These are phyloP conservation scores for Hybos culiciformis DNA, from an alignment of 2,888 invertebrate genomes.

Conservation along the genomic window DNA sequence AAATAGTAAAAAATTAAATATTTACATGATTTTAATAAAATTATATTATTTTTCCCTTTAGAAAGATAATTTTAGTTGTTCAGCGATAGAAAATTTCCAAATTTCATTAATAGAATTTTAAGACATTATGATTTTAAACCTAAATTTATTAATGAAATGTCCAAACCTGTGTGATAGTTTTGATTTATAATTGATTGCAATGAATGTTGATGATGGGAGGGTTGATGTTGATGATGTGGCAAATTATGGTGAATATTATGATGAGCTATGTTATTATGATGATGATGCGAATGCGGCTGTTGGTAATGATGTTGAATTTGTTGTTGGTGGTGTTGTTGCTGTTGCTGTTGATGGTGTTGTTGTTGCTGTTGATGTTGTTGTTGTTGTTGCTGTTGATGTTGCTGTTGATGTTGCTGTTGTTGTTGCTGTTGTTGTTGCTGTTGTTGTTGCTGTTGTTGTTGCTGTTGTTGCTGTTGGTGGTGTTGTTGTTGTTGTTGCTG, in stretches of 20 bases:
- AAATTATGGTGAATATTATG: slow-evolving; percentile 30
- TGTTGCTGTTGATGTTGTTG: neutral
- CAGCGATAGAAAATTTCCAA: too few species aligned
- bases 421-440: slow-evolving; percentile 28
- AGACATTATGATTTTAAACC: too few species aligned
- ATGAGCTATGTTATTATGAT: neutral
- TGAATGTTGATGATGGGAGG: slow-evolving; percentile 10
- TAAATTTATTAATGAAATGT: too few species aligned
- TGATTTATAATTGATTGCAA: slow-evolving; percentile 12
- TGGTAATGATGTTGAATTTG: neutral
- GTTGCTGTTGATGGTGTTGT: slow-evolving; percentile 1
- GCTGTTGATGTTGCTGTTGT: slow-evolving; percentile 9
- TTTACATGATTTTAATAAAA: too few species aligned
- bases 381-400: slow-evolving; percentile 2
- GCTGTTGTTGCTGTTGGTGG: too few species aligned
- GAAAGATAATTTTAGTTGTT: too few species aligned
- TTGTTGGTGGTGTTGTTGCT: slow-evolving; percentile 2
- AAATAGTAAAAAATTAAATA: too few species aligned
- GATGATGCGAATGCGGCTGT: slow-evolving; percentile 1
- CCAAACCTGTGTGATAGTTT: slow-evolving; percentile 11
- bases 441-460: slow-evolving; percentile 18
- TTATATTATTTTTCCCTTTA: too few species aligned
- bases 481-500: slow-evolving; percentile 16
- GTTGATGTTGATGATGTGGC: slow-evolving; percentile 9
- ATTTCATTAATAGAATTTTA: too few species aligned